Conservation (phyloP, 2,113 vertebrate genomes). For the Hippoglossus stenolepis region DNA sequence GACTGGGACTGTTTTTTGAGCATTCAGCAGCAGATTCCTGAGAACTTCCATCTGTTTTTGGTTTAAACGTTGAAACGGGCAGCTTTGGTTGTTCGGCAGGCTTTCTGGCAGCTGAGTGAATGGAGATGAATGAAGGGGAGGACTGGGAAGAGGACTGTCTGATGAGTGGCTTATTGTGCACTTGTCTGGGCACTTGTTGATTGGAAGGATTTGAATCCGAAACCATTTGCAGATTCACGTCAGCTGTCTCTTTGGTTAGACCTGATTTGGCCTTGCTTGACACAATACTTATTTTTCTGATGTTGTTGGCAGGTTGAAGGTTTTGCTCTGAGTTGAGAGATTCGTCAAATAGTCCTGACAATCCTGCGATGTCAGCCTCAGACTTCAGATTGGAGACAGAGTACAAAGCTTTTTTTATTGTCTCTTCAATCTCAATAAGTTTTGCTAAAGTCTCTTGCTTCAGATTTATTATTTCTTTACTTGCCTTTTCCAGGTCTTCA, state of each 20-base stretch:
- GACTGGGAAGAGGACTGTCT: conserved; percentile 83
- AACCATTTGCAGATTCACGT: conserved; percentile 72
- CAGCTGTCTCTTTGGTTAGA: conserved; percentile 38
- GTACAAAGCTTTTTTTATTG: conserved; percentile 92
- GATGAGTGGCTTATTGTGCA: conserved; percentile 44
- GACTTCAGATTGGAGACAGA: conserved; percentile 94
- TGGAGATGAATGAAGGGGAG: conserved; percentile 91
- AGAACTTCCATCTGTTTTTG: conserved; percentile 45
- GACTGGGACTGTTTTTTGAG: conserved; percentile 64
- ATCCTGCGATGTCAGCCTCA: conserved; percentile 87
- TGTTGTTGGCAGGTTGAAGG: conserved; percentile 78
- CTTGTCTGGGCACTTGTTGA: conserved; percentile 12
- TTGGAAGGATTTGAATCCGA: conserved; percentile 35
- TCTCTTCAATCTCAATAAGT: conserved; percentile 91
- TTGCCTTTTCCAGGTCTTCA: conserved; percentile 91
- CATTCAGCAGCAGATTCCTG: conserved; percentile 24
- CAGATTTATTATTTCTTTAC: conserved; percentile 89
- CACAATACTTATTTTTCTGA: conserved; percentile 87
- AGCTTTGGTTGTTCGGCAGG: conserved; percentile 62
- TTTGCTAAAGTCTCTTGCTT: conserved; percentile 94
- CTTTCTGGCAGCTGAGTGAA: conserved; percentile 90
- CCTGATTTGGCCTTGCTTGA: conserved; percentile 81
- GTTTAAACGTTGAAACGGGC: conserved; percentile 64
- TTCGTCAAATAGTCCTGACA: conserved; percentile 90
- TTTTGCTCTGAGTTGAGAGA: conserved; percentile 83